Conservation (phyloP, 2,888 invertebrate genomes). For the Cylloceria caligata region DNA sequence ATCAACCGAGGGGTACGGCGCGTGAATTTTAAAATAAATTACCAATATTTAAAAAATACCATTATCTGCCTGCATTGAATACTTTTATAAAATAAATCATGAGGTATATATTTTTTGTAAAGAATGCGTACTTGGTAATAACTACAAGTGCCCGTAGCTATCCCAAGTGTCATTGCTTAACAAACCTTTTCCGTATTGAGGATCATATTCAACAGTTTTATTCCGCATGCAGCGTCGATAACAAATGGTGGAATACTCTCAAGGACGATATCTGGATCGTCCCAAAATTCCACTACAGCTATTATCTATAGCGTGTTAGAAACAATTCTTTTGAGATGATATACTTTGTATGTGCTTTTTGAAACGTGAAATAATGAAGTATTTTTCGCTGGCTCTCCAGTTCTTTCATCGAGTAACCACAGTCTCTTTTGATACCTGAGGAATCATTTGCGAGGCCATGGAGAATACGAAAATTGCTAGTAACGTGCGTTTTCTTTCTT, state of each 20-base stretch:
- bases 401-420: neutral
- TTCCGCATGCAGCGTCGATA: conserved; percentile 38
- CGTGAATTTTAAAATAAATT: no score
- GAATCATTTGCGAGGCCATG: conserved; percentile 40
- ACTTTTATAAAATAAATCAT: no score
- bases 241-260: conserved; percentile 59
- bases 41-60: no score
- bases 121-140: no score
- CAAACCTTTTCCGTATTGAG: conserved; percentile 49
- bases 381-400: neutral
- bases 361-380: neutral
- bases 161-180: neutral
- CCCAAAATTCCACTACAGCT: conserved; percentile 47
- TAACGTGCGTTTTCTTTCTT: conserved; percentile 11
- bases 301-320: conserved; percentile 34
- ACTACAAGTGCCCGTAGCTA: no score
- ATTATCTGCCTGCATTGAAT: no score
- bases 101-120: no score
- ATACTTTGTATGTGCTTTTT: neutral
- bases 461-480: conserved; percentile 34
- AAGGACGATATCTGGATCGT: conserved; percentile 36
- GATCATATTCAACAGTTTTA: conserved; percentile 44
- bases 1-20: no score
- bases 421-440: conserved; percentile 50
- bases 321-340: conserved; percentile 13